phyloP scores from a whole-genome alignment of 2,113 vertebrate genomes.

The Dipodomys spectabilis region DNA sequence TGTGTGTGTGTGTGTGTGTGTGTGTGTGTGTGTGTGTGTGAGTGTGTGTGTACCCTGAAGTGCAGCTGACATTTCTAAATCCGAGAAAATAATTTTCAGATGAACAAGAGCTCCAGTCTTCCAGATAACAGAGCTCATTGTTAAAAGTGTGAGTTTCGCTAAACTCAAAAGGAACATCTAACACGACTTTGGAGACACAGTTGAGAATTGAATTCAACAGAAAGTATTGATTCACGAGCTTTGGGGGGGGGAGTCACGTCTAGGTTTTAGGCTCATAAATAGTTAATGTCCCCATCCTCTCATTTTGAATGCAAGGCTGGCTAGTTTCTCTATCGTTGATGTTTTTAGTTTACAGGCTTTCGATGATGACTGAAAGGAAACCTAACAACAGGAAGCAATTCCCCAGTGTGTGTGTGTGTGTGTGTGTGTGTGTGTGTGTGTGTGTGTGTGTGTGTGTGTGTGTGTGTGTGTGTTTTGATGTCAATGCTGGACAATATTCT shows the following conservation, averaged over 20 bases:
- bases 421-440: too few relatives aligned
- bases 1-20: too few relatives aligned
- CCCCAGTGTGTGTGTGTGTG: not conserved
- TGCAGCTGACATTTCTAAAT: not conserved
- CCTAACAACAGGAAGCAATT: slow-evolving; percentile 41
- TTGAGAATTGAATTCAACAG: not conserved
- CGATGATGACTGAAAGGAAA: slow-evolving; percentile 52
- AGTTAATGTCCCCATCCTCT: slow-evolving; percentile 8
- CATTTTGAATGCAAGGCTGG: not conserved
- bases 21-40: too few relatives aligned
- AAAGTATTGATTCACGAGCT: not conserved
- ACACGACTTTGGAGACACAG: not conserved
- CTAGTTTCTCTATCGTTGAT: not conserved
- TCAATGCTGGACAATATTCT: not conserved
- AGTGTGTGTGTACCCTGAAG: fast-evolving
- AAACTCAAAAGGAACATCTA: not conserved
- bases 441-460: too few relatives aligned
- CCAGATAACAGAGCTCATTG: not conserved
- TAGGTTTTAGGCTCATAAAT: not conserved
- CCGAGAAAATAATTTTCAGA: not conserved
- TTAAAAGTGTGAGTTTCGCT: not conserved
- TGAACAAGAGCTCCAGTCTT: not conserved
- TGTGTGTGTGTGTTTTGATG: not conserved
- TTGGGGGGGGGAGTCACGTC: not conserved
- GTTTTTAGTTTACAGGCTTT: slow-evolving; percentile 52